phyloP scores from a whole-genome alignment of 2,888 invertebrate genomes.

The Dorcus hopei region DNA sequence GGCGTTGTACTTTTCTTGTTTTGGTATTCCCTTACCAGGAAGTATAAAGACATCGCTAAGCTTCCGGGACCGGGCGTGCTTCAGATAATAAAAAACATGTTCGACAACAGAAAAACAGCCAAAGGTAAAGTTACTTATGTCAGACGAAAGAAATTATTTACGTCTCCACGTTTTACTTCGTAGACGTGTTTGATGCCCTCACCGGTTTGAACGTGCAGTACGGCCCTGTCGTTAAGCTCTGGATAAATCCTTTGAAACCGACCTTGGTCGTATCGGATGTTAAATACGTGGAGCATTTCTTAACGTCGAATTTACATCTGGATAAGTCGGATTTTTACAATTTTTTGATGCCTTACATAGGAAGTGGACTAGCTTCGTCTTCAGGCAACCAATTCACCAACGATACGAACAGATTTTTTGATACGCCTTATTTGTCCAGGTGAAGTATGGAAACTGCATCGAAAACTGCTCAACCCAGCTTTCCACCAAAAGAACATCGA shows the following conservation, averaged over 20 bases:
- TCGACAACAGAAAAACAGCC: too few species aligned
- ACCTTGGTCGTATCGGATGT: background rate
- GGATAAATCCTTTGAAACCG: conserved; percentile 4
- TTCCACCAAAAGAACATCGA: conserved; percentile 50
- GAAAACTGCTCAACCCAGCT: conserved; percentile 49
- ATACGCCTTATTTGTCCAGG: conserved; percentile 30
- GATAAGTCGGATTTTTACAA: conserved; percentile 4
- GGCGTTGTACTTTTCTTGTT: too few species aligned
- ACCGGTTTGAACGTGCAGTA: background rate
- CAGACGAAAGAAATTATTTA: too few species aligned
- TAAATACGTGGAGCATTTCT: conserved; percentile 2
- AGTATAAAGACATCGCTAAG: conserved; percentile 4
- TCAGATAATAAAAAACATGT: background rate
- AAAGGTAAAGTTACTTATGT: too few species aligned
- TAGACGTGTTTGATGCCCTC: background rate
- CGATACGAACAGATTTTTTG: too few species aligned
- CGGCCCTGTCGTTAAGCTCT: conserved; percentile 6
- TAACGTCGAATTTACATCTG: conserved; percentile 6
- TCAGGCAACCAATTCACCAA: too few species aligned
- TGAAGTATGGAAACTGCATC: conserved; percentile 46
- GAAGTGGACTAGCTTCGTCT: too few species aligned
- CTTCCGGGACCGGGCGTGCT: conserved; percentile 2
- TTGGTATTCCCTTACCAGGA: background rate
- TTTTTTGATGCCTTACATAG: background rate
- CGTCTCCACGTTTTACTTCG: too few species aligned